Percentiles rank a stretch among this genome's conserved stretches.
phyloP scores from a whole-genome alignment of 2,797 vertebrate species.

The Ptychadena robeensis region DNA sequence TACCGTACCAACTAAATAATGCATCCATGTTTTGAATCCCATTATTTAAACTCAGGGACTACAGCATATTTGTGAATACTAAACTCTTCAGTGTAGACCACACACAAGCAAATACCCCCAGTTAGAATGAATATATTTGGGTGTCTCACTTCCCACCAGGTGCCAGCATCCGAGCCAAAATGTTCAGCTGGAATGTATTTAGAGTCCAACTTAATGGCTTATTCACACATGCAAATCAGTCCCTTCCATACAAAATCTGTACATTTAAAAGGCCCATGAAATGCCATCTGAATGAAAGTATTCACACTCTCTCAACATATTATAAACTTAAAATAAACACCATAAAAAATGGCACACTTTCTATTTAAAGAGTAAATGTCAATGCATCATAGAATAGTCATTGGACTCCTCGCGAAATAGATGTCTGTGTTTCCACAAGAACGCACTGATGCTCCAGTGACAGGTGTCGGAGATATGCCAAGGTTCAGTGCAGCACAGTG shows the following conservation, averaged over 20 bases:
- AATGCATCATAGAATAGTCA: neutral
- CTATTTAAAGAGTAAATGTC: neutral
- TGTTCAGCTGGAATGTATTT: slow-evolving; percentile 9
- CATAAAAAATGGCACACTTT: neutral
- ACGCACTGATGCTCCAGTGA: slow-evolving; percentile 8
- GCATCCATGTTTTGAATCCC: neutral
- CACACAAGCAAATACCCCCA: neutral
- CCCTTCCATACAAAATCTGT: neutral
- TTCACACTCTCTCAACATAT: neutral
- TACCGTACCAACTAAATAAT: too few species aligned
- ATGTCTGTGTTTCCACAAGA: slow-evolving; percentile 10
- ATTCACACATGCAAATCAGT: neutral
- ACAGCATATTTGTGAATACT: neutral
- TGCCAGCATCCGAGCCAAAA: neutral
- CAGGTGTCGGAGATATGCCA: slow-evolving; percentile 18
- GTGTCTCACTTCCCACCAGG: neutral
- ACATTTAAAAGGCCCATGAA: neutral
- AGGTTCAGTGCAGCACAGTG: neutral
- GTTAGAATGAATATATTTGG: neutral
- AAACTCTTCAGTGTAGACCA: neutral
- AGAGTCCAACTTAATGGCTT: neutral
- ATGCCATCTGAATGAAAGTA: neutral
- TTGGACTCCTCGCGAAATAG: neutral
- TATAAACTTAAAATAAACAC: neutral
- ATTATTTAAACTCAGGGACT: neutral